Percentiles rank a stretch among this genome's conserved stretches.
Evolutionary conservation across 2,888 invertebrate genomes (phyloP).

Genomic region (Nephrocerus scutellatus): DNA sequence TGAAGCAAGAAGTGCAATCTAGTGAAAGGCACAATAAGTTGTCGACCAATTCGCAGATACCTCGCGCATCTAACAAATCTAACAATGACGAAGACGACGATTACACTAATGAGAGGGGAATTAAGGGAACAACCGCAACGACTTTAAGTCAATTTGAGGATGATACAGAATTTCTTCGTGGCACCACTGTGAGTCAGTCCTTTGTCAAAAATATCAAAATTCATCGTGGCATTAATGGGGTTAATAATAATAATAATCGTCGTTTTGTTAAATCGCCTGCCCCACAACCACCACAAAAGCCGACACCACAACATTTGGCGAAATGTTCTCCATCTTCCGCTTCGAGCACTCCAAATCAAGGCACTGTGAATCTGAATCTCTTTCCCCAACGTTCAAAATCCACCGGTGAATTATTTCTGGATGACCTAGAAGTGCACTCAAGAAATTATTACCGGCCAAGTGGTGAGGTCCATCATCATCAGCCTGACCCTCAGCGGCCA

Average conservation of each 20-base stretch:
- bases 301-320: slow-evolving; percentile 15
- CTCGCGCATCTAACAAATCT: too few species aligned
- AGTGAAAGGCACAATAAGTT: neutral
- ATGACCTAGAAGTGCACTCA: slow-evolving; percentile 36
- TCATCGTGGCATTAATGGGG: too few species aligned
- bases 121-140: slow-evolving; percentile 6
- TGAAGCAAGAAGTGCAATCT: slow-evolving; percentile 1
- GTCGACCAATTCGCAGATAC: too few species aligned
- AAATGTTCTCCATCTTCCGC: slow-evolving; percentile 17
- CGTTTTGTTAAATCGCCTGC: slow-evolving; percentile 30
- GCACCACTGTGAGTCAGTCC: slow-evolving; percentile 45
- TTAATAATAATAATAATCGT: slow-evolving; percentile 25
- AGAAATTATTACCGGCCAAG: slow-evolving; percentile 40
- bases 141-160: slow-evolving; percentile 18
- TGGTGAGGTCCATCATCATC: too few species aligned
- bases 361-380: slow-evolving; percentile 30
- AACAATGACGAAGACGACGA: slow-evolving; percentile 20
- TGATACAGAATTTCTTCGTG: slow-evolving; percentile 41
- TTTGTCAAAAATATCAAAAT: slow-evolving; percentile 42
- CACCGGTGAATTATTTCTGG: slow-evolving; percentile 38
- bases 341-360: slow-evolving; percentile 25
- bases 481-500: too few species aligned
- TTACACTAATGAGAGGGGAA: slow-evolving; percentile 9
- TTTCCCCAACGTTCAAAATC: slow-evolving; percentile 39
- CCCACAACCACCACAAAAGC: slow-evolving; percentile 29